A percentile compares a stretch with the other conserved stretches of the same genome.
Evolutionary conservation across 2,888 invertebrate genomes (phyloP).

Genomic region (Epinotia ramella): DNA sequence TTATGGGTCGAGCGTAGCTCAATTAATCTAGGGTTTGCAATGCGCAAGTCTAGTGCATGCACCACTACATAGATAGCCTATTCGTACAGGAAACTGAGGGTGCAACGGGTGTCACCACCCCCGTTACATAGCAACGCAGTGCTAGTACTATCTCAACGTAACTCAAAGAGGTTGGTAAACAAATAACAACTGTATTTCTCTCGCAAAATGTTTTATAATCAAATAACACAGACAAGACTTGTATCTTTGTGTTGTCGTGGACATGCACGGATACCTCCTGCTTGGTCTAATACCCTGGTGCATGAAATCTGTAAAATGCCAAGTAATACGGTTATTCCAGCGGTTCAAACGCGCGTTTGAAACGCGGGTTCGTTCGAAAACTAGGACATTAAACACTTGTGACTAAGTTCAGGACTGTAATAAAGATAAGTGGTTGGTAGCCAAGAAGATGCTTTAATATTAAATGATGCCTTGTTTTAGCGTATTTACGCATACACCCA

Average conservation of each 20-base stretch:
- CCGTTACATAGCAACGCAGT: background rate
- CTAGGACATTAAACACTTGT: background rate
- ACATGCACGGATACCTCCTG: background rate
- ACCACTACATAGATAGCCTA: constrained; percentile 4
- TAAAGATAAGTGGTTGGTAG: background rate
- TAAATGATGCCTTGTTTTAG: background rate
- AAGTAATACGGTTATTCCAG: background rate
- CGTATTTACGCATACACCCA: background rate
- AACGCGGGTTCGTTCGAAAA: background rate
- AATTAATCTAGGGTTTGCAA: constrained; percentile 1
- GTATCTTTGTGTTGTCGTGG: background rate
- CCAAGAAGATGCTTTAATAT: background rate
- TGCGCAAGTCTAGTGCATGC: constrained; percentile 1
- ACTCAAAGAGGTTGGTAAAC: background rate
- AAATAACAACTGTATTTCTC: background rate
- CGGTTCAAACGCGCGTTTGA: background rate
- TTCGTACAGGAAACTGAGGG: background rate
- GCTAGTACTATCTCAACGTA: background rate
- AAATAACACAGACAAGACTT: background rate
- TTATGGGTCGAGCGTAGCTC: background rate
- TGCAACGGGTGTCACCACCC: constrained; percentile 1
- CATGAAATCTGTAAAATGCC: background rate
- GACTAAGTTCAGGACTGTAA: background rate
- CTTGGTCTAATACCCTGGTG: background rate
- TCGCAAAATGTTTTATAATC: background rate